Conservation (phyloP, 2,797 vertebrate genomes). For the Lycodopsis pacificus region DNA sequence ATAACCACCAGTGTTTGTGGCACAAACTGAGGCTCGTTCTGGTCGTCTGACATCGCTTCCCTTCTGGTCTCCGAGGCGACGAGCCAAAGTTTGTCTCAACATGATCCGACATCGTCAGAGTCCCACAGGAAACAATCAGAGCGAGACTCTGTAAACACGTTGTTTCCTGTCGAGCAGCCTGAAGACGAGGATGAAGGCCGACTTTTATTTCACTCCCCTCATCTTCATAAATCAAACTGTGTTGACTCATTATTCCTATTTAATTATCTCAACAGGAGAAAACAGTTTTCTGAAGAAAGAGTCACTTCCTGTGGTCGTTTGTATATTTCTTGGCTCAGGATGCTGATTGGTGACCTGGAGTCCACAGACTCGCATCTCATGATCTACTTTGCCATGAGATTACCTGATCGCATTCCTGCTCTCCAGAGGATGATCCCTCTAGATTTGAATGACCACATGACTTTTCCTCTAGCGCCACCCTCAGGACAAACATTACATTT, state of each 20-base stretch:
- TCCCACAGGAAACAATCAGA: conserved; percentile 61
- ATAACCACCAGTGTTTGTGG: background rate
- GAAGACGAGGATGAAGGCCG: background rate
- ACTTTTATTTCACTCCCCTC: background rate
- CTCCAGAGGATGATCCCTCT: background rate
- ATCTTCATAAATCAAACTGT: background rate
- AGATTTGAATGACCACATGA: background rate
- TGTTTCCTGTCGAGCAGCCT: conserved; percentile 38
- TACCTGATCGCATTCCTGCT: background rate
- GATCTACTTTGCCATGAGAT: background rate
- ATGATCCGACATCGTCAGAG: conserved; percentile 1
- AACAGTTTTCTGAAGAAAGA: background rate
- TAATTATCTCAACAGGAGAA: background rate
- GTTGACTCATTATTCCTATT: background rate
- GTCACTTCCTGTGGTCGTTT: background rate
- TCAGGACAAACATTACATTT: background rate
- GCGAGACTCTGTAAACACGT: conserved; percentile 50
- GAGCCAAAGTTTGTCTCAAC: conserved; percentile 7
- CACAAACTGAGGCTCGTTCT: background rate
- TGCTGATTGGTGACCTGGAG: background rate
- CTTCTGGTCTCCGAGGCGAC: conserved; percentile 5
- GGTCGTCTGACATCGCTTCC: conserved; percentile 37
- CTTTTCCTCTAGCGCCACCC: background rate
- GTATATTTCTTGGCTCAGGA: background rate
- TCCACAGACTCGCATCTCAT: background rate